Evolutionary conservation across 2,888 invertebrate genomes (phyloP).

Genomic region (Drosophila differens): DNA sequence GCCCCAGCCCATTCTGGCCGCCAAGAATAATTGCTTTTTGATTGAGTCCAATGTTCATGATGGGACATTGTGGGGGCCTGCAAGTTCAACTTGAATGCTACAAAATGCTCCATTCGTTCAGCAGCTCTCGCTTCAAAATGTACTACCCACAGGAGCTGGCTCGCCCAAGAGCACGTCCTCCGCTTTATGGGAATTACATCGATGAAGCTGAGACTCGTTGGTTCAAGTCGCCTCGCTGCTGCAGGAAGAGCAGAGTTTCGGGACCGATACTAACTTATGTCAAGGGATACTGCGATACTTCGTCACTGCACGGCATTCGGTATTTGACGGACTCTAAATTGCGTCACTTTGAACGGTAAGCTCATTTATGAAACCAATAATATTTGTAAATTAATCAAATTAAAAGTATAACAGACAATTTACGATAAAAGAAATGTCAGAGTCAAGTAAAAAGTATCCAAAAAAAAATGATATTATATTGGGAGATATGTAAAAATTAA

Average conservation of each 20-base stretch:
- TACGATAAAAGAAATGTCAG: neutral
- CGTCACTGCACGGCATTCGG: slow-evolving; percentile 80
- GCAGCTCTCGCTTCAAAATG: slow-evolving; percentile 36
- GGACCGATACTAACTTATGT: slow-evolving; percentile 58
- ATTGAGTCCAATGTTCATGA: slow-evolving; percentile 73
- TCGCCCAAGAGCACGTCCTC: slow-evolving; percentile 55
- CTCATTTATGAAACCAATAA: neutral
- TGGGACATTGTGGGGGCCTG: slow-evolving; percentile 37
- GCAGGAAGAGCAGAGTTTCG: slow-evolving; percentile 19
- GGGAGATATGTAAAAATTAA: neutral
- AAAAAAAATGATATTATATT: neutral
- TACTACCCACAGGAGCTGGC: slow-evolving; percentile 62
- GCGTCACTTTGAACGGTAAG: slow-evolving; percentile 79
- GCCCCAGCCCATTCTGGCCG: slow-evolving; percentile 36
- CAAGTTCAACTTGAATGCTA: slow-evolving; percentile 51
- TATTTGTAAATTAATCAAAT: neutral
- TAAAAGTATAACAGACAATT: neutral
- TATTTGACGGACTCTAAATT: slow-evolving; percentile 78
- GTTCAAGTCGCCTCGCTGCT: neutral
- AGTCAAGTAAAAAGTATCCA: neutral
- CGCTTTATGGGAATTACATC: slow-evolving; percentile 43
- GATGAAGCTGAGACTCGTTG: slow-evolving; percentile 21
- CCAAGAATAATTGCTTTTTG: slow-evolving; percentile 82
- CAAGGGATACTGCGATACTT: slow-evolving; percentile 75
- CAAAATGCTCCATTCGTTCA: slow-evolving; percentile 42